These are phyloP conservation scores for Sminthurides aquaticus DNA, from an alignment of 2,888 invertebrate genomes.

Conservation along the genomic window DNA sequence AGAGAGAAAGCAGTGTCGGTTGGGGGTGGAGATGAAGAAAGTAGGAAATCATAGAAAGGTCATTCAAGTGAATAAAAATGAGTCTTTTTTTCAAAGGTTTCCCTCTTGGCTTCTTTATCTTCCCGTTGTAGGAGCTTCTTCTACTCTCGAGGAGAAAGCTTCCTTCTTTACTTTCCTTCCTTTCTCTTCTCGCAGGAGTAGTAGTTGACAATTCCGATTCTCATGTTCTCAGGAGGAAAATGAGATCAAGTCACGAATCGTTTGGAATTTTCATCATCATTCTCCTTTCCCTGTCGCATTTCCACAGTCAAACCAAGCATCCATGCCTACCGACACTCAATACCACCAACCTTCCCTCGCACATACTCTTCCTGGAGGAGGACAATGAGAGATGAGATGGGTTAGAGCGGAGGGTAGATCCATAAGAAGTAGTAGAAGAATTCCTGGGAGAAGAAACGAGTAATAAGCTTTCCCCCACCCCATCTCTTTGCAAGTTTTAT, in stretches of 20 bases:
- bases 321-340: too few relatives aligned
- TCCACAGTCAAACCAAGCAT: too few relatives aligned
- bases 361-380: too few relatives aligned
- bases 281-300: neutral
- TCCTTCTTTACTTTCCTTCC: neutral
- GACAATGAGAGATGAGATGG: neutral
- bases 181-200: too few relatives aligned
- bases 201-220: neutral
- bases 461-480: too few relatives aligned
- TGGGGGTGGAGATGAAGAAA: neutral
- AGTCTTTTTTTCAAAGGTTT: conserved; percentile 16
- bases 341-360: too few relatives aligned
- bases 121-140: too few relatives aligned
- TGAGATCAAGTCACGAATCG: conserved; percentile 12
- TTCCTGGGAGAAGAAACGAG: too few relatives aligned
- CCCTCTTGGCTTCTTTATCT: too few relatives aligned
- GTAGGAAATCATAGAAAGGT: conserved; percentile 8
- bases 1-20: neutral
- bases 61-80: conserved; percentile 12
- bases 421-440: neutral
- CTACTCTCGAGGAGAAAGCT: too few relatives aligned
- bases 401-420: neutral
- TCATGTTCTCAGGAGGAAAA: conserved; percentile 9
- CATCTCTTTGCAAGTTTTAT: neutral
- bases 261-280: conserved; percentile 11